Evolutionary conservation across 1,140 invertebrate species (phyloP).

Genomic region (Drosophila nigromelanica): DNA sequence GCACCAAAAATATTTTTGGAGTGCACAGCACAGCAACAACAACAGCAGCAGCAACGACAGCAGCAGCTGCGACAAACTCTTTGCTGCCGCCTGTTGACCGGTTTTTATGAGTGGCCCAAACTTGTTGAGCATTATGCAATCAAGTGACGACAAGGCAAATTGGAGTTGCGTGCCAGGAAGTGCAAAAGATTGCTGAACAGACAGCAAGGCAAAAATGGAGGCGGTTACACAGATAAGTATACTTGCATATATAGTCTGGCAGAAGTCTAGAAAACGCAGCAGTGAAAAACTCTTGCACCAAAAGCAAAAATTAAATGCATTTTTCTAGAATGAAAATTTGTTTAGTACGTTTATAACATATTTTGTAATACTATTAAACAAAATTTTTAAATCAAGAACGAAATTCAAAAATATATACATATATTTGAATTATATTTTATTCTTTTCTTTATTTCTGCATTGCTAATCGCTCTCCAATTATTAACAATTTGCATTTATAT

Average conservation of each 20-base stretch:
- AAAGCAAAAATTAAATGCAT: no score
- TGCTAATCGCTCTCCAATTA: no score
- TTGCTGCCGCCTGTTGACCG: slow-evolving; percentile 57
- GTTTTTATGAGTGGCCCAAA: slow-evolving; percentile 62
- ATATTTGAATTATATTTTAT: no score
- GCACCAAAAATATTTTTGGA: slow-evolving; percentile 57
- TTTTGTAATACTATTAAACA: no score
- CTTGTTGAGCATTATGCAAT: slow-evolving; percentile 73
- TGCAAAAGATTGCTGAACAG: slow-evolving; percentile 42
- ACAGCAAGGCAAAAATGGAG: slow-evolving; percentile 42
- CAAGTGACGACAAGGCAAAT: slow-evolving; percentile 77
- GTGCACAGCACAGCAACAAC: slow-evolving; percentile 32
- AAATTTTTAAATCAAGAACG: no score
- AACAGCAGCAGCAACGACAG: slow-evolving; percentile 9
- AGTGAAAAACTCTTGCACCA: no score
- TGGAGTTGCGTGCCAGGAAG: slow-evolving; percentile 77
- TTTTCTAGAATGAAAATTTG: no score
- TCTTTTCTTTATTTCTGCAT: no score
- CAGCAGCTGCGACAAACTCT: slow-evolving; percentile 51
- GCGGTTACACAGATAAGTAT: slow-evolving; percentile 19
- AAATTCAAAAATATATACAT: no score
- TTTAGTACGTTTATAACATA: no score
- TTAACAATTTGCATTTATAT: not conserved
- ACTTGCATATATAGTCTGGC: not conserved
- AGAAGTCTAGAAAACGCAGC: not conserved